Evolutionary conservation across 2,797 vertebrate species (phyloP).

Genomic region (Hylomyscus alleni): DNA sequence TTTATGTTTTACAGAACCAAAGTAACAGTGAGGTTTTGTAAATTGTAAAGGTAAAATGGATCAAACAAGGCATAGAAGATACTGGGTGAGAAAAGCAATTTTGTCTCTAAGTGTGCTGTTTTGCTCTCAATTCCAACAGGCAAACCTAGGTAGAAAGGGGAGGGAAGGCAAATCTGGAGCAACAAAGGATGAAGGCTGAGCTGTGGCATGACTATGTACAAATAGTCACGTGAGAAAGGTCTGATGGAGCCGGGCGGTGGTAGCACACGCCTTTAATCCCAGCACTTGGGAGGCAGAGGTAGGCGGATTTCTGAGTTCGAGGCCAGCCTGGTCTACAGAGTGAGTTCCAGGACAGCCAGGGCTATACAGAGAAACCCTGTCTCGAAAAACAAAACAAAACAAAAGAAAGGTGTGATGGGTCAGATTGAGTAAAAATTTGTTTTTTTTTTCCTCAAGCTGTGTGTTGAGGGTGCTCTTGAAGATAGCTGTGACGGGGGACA

Average conservation of each 20-base stretch:
- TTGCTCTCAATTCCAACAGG: background rate
- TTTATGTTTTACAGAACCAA: background rate
- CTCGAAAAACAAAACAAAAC: too few species aligned
- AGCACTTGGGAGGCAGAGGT: too few species aligned
- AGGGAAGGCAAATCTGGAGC: background rate
- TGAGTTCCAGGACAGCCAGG: too few species aligned
- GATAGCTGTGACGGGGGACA: background rate
- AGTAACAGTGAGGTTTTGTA: background rate
- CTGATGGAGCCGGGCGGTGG: too few species aligned
- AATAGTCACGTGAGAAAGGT: background rate
- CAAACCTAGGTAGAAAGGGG: background rate
- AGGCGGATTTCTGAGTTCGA: too few species aligned
- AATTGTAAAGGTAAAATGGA: constrained; percentile 26
- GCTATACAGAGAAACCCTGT: too few species aligned
- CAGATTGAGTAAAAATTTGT: background rate
- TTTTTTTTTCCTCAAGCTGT: background rate
- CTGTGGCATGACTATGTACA: background rate
- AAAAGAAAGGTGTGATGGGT: background rate
- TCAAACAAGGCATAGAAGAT: background rate
- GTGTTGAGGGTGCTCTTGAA: background rate
- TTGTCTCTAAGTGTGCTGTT: background rate
- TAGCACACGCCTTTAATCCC: too few species aligned
- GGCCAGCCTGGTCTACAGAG: too few species aligned
- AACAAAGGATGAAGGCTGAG: background rate
- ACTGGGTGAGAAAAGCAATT: background rate